Conservation (phyloP, 2,888 invertebrate species). For the Trissolcus japonicus region DNA sequence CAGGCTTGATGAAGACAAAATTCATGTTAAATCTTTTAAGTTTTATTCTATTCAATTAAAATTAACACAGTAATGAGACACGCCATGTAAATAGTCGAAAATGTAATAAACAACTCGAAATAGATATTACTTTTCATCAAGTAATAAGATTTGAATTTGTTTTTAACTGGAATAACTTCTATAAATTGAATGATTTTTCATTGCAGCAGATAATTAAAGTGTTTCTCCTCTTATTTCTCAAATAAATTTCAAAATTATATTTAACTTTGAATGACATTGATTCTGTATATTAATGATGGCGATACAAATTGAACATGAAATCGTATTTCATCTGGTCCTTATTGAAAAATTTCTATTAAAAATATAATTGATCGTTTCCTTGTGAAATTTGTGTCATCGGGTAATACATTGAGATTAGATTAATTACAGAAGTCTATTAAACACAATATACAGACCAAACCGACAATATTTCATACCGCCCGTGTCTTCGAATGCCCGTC, state of each 20-base stretch:
- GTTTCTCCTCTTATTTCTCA: not conserved
- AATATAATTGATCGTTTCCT: not conserved
- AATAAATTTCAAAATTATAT: not conserved
- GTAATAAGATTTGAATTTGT: too few relatives aligned
- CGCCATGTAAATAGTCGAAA: too few relatives aligned
- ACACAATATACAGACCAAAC: conserved; percentile 5
- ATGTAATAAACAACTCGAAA: too few relatives aligned
- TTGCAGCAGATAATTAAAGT: not conserved
- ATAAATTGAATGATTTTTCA: not conserved
- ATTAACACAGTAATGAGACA: too few relatives aligned
- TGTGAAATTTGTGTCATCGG: conserved; percentile 3
- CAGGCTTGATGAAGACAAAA: too few relatives aligned
- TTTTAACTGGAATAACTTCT: not conserved
- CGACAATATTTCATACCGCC: conserved; percentile 5
- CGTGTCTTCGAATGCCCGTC: conserved; percentile 9
- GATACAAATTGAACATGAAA: not conserved
- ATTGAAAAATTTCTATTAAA: not conserved
- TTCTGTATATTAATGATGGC: not conserved
- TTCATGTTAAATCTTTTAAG: too few relatives aligned
- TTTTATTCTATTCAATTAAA: too few relatives aligned
- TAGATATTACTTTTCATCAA: too few relatives aligned
- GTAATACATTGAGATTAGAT: not conserved
- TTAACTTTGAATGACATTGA: conserved; percentile 1
- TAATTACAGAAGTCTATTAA: not conserved
- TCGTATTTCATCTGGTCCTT: not conserved